phyloP scores from a whole-genome alignment of 1,140 invertebrate species.

The Piezodorus guildinii region DNA sequence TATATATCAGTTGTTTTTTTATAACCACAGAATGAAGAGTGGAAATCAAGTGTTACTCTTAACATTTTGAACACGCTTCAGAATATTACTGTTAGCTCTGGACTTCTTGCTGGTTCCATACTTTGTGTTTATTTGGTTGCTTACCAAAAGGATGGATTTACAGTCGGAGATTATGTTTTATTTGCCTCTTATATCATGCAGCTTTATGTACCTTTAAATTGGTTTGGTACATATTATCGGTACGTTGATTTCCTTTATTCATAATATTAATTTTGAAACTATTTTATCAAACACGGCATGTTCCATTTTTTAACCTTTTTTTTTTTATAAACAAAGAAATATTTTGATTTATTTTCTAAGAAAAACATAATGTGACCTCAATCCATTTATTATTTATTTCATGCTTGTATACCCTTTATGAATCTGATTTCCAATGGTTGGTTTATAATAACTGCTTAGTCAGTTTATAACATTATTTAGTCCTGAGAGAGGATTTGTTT shows the following conservation, averaged over 20 bases:
- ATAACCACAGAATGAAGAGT: constrained; percentile 61
- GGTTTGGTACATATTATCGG: constrained; percentile 97
- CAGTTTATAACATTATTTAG: no score
- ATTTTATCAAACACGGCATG: no score
- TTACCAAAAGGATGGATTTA: constrained; percentile 50
- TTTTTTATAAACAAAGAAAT: no score
- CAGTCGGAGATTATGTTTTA: constrained; percentile 87
- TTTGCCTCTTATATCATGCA: constrained; percentile 93
- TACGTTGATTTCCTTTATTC: constrained; percentile 32
- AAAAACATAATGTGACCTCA: no score
- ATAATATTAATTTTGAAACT: neutral
- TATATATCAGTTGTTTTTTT: neutral
- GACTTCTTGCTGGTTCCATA: constrained; percentile 74
- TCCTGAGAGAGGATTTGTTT: no score
- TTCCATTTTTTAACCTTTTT: no score
- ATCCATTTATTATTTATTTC: no score
- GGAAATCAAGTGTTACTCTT: constrained; percentile 68
- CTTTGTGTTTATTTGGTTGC: constrained; percentile 75
- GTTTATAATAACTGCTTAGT: no score
- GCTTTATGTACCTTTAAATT: constrained; percentile 91
- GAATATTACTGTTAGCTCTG: constrained; percentile 78
- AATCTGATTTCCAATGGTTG: no score
- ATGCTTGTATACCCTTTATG: no score
- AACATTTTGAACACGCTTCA: constrained; percentile 83
- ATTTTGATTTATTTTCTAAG: no score